Conservation (phyloP, 2,113 vertebrate genomes). For the Sceloporus undulatus region DNA sequence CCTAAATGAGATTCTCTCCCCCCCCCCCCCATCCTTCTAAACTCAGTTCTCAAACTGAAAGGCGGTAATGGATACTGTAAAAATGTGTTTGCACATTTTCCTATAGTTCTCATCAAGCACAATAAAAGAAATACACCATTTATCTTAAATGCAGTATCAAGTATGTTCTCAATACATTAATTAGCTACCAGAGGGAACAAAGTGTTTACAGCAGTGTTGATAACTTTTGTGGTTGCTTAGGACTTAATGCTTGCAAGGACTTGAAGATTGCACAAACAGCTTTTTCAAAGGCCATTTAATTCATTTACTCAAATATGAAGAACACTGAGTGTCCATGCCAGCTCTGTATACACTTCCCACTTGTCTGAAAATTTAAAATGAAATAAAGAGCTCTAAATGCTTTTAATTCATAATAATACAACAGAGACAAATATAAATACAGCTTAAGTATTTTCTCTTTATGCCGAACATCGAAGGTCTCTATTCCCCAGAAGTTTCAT, state of each 20-base stretch:
- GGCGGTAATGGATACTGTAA: not conserved
- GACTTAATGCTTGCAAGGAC: not conserved
- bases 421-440: not conserved
- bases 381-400: not conserved
- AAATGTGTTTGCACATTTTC: not conserved
- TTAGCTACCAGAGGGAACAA: not conserved
- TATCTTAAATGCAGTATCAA: not conserved
- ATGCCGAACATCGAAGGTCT: not conserved
- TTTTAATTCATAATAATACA: not conserved
- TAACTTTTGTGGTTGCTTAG: not conserved
- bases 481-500: not conserved
- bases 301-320: slow-evolving; percentile 17
- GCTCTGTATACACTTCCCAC: not conserved
- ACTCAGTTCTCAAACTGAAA: not conserved
- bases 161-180: not conserved
- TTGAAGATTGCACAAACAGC: not conserved
- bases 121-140: not conserved
- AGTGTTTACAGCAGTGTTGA: not conserved
- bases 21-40: too few species aligned
- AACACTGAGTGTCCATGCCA: not conserved
- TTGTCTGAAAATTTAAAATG: not conserved
- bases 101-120: not conserved
- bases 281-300: not conserved
- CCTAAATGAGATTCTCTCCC: not conserved
- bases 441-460: not conserved